Conservation (phyloP, 1,140 invertebrate species). For the Hylyphantes graminicola region DNA sequence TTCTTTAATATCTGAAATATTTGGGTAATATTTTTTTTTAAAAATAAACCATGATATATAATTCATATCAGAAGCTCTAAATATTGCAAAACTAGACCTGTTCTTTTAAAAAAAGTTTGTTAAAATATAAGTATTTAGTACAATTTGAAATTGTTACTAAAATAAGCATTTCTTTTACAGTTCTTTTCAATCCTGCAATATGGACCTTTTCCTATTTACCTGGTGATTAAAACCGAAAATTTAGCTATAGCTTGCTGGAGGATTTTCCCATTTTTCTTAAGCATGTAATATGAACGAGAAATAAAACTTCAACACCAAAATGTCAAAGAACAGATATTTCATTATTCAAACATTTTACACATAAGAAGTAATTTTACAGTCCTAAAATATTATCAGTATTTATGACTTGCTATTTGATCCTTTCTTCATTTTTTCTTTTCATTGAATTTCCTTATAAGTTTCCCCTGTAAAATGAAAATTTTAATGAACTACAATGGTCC, state of each 20-base stretch:
- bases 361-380: not conserved
- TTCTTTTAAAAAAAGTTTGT: not conserved
- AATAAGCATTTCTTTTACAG: conserved; percentile 67
- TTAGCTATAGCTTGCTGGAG: conserved; percentile 81
- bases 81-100: not conserved
- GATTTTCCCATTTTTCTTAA: conserved; percentile 70
- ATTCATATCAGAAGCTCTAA: too few species aligned
- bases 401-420: not conserved
- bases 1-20: too few species aligned
- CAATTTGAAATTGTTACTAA: not conserved
- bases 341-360: conserved; percentile 10
- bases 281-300: not conserved
- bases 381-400: too few species aligned
- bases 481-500: not conserved
- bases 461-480: conserved; percentile 18
- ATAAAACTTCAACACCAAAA: too few species aligned
- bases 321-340: too few species aligned
- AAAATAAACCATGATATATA: too few species aligned
- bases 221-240: conserved; percentile 76
- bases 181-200: conserved; percentile 78
- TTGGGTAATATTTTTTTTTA: too few species aligned
- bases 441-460: conserved; percentile 18
- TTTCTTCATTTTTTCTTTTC: conserved; percentile 18
- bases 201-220: conserved; percentile 84
- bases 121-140: not conserved